Base-by-base conservation (phyloP, 2,797 vertebrate genomes). In the Chelon labrosus region DNA sequence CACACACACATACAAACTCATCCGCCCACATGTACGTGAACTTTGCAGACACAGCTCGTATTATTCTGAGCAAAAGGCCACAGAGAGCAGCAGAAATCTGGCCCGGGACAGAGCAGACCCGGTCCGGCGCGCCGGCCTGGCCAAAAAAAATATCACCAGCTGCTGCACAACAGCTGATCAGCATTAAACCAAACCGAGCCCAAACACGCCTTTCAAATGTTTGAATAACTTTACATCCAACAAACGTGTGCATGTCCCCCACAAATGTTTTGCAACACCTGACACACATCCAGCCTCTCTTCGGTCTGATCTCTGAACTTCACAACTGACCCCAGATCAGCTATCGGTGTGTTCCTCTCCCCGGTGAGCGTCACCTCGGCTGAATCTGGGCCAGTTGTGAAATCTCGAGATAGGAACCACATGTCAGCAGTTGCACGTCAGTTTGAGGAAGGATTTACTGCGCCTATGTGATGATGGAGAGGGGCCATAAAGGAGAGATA, bases 381-480 rank as follows among this genome's bases (percentile, higher is more conserved):
- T 59, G 66, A 78, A 80, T 77, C 55, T 2, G 2, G 77, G 56
- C 65, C 70, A 31, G 72, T 57, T 62, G 79, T 71, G 76, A 76
- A 77, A 75, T 46, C 7, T 10, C 62, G 46, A 58, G 84, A 89
- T 89, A 79, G 77, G 82, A 91, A 84, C 85, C 88, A 88, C 82
- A 87, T 89, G 88, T 85, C 80, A 79, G 86, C 75, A 56, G 86
- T 82, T 80, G 71, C 65, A 56, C 16, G 77, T 86, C 80, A 38
- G 79, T 59, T 76, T 47, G 77, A 85, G 60, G 79, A 83, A 58
- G 83, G 86, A 88, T 90, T 89, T 89, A 88, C 76, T 65, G 86
- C 54, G 14, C 52, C 11, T 53, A 67, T 75, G 80, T 75, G 88
- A 85, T 85, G 86, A 92, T 86, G 82, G 80, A 88, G 81, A 56